These are phyloP conservation scores for Paracanthobrama guichenoti DNA, from an alignment of 2,113 vertebrate species.

Conservation along the genomic window DNA sequence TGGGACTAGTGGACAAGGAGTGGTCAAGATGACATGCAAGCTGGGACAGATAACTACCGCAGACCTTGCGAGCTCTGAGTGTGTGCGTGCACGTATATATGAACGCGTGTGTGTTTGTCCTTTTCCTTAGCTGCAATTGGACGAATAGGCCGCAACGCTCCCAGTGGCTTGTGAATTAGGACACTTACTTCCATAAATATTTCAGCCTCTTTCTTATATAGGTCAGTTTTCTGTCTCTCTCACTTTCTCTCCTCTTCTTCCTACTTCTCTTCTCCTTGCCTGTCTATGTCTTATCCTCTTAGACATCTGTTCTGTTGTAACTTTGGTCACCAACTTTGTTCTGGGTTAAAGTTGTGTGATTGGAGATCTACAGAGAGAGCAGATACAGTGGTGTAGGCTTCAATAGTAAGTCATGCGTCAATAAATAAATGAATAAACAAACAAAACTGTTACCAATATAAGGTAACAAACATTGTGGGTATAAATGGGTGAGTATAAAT, in stretches of 20 bases:
- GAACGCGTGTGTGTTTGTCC: conserved; percentile 42
- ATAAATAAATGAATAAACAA: neutral
- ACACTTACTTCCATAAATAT: conserved; percentile 82
- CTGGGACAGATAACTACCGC: neutral
- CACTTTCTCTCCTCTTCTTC: conserved; percentile 55
- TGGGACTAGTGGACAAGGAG: neutral
- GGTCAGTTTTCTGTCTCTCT: conserved; percentile 72
- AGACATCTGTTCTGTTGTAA: conserved; percentile 36
- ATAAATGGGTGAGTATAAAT: too few species aligned
- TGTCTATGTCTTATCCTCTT: conserved; percentile 40
- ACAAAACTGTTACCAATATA: neutral
- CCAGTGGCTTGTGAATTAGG: conserved; percentile 80
- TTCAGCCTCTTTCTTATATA: conserved; percentile 80
- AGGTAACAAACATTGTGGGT: neutral
- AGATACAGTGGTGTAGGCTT: neutral
- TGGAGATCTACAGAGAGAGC: neutral
- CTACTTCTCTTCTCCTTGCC: conserved; percentile 40
- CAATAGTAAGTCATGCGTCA: neutral
- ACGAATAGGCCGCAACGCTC: conserved; percentile 67
- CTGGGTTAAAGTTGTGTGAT: conserved; percentile 19
- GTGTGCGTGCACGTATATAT: conserved; percentile 30
- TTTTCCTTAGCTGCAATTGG: conserved; percentile 68
- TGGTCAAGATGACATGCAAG: neutral
- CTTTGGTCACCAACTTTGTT: conserved; percentile 30
- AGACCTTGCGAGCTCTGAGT: conserved; percentile 17